Conservation (phyloP, 1,140 invertebrate species). For the Nasonia vitripennis region DNA sequence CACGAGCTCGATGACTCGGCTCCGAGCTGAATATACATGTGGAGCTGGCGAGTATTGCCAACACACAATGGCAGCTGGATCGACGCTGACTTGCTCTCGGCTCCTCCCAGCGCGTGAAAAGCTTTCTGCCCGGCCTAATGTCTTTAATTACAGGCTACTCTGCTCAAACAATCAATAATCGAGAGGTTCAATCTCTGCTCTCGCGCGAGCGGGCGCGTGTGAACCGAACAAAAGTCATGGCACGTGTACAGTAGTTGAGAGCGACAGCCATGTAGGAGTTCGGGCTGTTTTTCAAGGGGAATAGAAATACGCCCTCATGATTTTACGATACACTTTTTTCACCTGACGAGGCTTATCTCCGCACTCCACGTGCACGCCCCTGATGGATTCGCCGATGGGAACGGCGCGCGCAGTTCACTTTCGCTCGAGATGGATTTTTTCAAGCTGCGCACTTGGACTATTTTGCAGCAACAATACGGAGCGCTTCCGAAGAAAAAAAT, state of each 20-base stretch:
- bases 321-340: constrained; percentile 44
- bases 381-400: background rate
- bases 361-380: background rate
- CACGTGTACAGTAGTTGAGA: background rate
- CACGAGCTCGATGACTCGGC: constrained; percentile 34
- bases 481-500: background rate
- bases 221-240: constrained; percentile 48
- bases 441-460: background rate
- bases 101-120: constrained; percentile 36
- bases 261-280: constrained; percentile 1
- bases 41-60: background rate
- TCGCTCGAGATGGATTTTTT: background rate
- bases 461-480: background rate
- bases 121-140: constrained; percentile 62
- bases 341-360: background rate
- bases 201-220: constrained; percentile 13
- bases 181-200: constrained; percentile 57
- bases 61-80: background rate
- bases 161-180: constrained; percentile 65
- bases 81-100: constrained; percentile 2
- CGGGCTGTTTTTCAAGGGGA: background rate
- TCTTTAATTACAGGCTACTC: constrained; percentile 67
- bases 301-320: constrained; percentile 22
- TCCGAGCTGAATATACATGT: background rate
- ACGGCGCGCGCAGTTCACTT: too few relatives aligned